Evolutionary conservation across 2,888 invertebrate species (phyloP).

Genomic region (Dryococelus australis): DNA sequence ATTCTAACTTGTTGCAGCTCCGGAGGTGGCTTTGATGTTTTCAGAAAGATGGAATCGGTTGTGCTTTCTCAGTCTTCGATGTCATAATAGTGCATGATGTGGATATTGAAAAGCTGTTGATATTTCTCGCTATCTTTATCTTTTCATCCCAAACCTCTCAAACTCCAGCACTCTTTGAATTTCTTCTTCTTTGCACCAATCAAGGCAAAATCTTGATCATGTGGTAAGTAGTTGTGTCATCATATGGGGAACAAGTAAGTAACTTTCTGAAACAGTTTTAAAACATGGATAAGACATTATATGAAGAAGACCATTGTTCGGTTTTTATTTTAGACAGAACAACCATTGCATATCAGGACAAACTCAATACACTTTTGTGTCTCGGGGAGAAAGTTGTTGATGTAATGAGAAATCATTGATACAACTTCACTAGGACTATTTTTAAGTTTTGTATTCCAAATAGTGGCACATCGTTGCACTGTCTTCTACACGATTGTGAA

Average conservation of each 20-base stretch:
- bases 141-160: background rate
- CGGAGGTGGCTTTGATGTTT: background rate
- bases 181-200: background rate
- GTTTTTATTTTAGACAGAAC: background rate
- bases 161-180: background rate
- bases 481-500: background rate
- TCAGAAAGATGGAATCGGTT: background rate
- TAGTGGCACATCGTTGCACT: background rate
- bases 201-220: background rate
- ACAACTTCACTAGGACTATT: background rate
- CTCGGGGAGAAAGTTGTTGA: slow-evolving; percentile 6
- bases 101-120: background rate
- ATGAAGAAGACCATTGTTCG: background rate
- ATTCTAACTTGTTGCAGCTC: background rate
- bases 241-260: background rate
- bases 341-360: background rate
- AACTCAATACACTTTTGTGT: background rate
- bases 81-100: background rate
- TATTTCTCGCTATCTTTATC: slow-evolving; percentile 2
- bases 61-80: background rate
- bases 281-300: background rate
- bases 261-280: background rate
- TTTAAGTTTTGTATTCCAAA: background rate
- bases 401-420: slow-evolving; percentile 5
- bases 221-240: background rate